Base-by-base conservation (phyloP, 2,888 invertebrate species). In the Cacoxenus indagator region DNA sequence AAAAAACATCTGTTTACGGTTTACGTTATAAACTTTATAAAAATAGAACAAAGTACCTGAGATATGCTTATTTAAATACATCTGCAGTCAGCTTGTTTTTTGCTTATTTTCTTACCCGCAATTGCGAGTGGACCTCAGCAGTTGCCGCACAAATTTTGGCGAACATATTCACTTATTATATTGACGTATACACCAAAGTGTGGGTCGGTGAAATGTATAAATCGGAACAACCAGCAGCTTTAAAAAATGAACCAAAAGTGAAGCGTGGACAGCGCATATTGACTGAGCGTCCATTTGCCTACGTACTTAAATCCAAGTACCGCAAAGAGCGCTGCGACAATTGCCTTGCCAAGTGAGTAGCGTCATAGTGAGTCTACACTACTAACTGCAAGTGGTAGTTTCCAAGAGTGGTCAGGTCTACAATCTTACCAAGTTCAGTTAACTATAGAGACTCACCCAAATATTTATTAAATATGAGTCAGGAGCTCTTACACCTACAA, bases 271-370 rank as follows among this genome's bases (percentile, higher is more conserved):
- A 92, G 78, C 88, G 93, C 29, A 90, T 95, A 69, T 87, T 93
- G 57, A 91, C 90, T 46, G 94, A 94, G 81, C 91, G 93, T 78
- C 95, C 95, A 0, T 95, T 95, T 87, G 92, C 91, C 1, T 94
- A 91, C 86, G 91, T 92, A 48, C 87, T 96, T 2, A 92, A 92
- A 73, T 92, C 93, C 0, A 92, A 93, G 77, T 91, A 92, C 81
- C 91, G 92, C 74, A 91, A 91, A 46, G 90, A 90, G 81, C 89
- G 92, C 73, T 96, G 96, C 88, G 95, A 96, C 86, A 90, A 91
- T 86, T 96, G 96, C 84, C 91, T 94, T 71, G 89, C 90, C 82
- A 91, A 90, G 95, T 95, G 90, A 90, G 90, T 88, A 5, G 43
- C 19, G 2, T 48, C 9, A n/a, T 22, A 51, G 9, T 31, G 17